These are phyloP conservation scores for Cynodonichthys magdalenae DNA, from an alignment of 2,797 vertebrate species.

Conservation along the genomic window DNA sequence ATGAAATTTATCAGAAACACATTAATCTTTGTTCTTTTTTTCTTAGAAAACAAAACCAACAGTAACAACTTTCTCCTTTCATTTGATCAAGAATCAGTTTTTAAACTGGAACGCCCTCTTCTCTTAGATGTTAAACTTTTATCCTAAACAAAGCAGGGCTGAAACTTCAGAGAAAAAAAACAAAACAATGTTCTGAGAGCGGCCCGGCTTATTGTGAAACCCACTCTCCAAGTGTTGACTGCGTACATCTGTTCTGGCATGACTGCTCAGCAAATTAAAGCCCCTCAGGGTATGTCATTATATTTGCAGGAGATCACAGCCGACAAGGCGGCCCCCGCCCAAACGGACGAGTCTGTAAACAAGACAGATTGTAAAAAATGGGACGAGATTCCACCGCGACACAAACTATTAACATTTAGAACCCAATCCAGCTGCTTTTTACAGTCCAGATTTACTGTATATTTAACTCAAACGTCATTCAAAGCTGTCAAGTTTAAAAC, in stretches of 20 bases:
- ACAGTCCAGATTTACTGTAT: neutral
- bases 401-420: neutral
- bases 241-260: slow-evolving; percentile 14
- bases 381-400: neutral
- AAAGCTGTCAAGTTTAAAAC: neutral
- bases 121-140: neutral
- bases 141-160: neutral
- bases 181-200: neutral
- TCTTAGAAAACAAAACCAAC: too few species aligned
- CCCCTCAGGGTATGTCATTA: slow-evolving; percentile 22
- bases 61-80: neutral
- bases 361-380: slow-evolving; percentile 1
- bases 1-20: too few species aligned
- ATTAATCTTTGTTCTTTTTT: too few species aligned
- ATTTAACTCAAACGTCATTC: neutral
- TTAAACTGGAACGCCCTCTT: neutral
- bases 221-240: neutral
- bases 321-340: slow-evolving; percentile 21
- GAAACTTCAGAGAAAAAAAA: slow-evolving; percentile 4
- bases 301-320: slow-evolving; percentile 29
- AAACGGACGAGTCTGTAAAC: slow-evolving; percentile 13
- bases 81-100: neutral
- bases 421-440: neutral
- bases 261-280: slow-evolving; percentile 23
- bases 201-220: neutral